Conservation (phyloP, 2,113 vertebrate species). For the Dipodomys merriami region DNA sequence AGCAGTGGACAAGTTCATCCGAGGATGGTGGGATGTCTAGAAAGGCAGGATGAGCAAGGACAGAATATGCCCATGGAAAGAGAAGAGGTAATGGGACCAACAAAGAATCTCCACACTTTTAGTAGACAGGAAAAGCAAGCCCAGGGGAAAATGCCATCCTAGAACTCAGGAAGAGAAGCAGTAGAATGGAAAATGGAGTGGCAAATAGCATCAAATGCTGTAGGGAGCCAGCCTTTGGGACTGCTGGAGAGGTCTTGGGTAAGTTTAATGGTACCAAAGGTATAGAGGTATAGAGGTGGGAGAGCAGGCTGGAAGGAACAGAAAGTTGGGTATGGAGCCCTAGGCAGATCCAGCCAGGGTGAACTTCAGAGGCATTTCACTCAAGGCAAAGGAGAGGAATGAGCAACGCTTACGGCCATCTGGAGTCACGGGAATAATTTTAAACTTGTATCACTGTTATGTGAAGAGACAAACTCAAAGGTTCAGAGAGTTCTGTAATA, state of each 20-base stretch:
- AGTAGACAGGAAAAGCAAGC: not conserved
- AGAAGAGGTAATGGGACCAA: not conserved
- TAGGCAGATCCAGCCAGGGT: not conserved
- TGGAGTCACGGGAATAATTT: not conserved
- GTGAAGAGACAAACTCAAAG: not conserved
- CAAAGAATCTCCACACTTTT: not conserved
- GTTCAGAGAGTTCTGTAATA: slow-evolving; percentile 33
- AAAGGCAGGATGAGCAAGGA: not conserved
- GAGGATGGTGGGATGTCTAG: not conserved
- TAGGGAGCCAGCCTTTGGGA: not conserved
- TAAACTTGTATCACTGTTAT: not conserved
- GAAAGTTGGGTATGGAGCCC: not conserved
- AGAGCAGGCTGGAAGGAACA: not conserved
- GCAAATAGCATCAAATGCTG: not conserved
- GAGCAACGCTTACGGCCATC: not conserved
- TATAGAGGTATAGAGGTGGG: not conserved
- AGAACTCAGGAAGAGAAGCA: not conserved
- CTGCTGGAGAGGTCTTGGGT: not conserved
- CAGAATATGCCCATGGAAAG: not conserved
- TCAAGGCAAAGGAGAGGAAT: not conserved
- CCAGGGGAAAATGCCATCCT: not conserved
- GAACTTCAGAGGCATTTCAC: not conserved
- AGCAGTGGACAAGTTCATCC: not conserved
- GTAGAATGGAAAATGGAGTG: not conserved
- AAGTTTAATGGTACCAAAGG: not conserved